phyloP scores from a whole-genome alignment of 2,113 vertebrate species.

The Capricornis sumatraensis region DNA sequence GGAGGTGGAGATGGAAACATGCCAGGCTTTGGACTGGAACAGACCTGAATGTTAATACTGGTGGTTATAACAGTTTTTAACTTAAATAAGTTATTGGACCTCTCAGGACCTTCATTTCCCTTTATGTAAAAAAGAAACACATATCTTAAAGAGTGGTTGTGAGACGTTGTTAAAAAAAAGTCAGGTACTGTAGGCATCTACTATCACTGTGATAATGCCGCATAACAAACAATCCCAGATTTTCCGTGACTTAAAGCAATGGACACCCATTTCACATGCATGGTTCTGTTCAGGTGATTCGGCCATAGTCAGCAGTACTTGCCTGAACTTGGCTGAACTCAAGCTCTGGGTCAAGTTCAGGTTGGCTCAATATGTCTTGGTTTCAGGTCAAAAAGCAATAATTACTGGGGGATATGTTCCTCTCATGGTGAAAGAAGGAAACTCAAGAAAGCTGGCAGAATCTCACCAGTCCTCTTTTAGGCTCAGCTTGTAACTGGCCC shows the following conservation, averaged over 20 bases:
- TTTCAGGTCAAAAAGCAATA: background rate
- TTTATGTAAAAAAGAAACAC: background rate
- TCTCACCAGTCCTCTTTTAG: fast-evolving
- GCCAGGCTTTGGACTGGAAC: background rate
- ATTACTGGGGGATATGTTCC: background rate
- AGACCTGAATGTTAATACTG: background rate
- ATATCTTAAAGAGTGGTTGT: background rate
- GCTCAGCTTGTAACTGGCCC: background rate
- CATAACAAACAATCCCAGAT: background rate
- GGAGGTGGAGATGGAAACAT: background rate
- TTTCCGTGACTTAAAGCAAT: background rate
- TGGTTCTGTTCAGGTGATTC: background rate
- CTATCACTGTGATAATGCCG: background rate
- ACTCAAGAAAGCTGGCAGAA: background rate
- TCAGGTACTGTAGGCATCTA: background rate
- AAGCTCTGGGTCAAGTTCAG: background rate
- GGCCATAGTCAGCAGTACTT: background rate
- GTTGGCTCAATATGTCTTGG: background rate
- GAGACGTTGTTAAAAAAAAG: background rate
- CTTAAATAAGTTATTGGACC: background rate
- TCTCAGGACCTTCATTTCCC: background rate
- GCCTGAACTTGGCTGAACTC: background rate
- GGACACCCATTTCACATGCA: background rate
- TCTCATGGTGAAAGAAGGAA: background rate
- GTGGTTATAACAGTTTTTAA: background rate